A percentile compares a stretch with the other conserved stretches of the same genome.
phyloP scores from a whole-genome alignment of 2,113 vertebrate genomes.

The Ophthalmolycus amberensis region DNA sequence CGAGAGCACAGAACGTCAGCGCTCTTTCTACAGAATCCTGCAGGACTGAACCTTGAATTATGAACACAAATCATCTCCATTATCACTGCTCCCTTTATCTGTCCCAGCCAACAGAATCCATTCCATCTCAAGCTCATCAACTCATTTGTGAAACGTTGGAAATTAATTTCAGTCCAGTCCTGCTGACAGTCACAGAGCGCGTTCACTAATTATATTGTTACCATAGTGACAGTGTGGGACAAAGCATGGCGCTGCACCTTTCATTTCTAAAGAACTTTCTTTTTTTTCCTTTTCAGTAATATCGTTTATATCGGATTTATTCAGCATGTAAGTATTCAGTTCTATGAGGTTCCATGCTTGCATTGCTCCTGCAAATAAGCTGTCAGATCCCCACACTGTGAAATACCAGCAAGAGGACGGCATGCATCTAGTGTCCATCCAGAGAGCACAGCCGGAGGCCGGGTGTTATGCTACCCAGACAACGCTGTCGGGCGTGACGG shows the following conservation, averaged over 20 bases:
- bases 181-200: constrained; percentile 64
- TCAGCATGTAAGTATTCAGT: constrained; percentile 21
- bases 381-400: not conserved
- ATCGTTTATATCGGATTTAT: constrained; percentile 50
- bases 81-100: constrained; percentile 62
- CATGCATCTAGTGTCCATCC: not conserved
- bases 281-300: constrained; percentile 24
- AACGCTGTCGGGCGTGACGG: not conserved
- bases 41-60: constrained; percentile 24
- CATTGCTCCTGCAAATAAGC: not conserved
- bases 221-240: constrained; percentile 59
- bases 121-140: constrained; percentile 67
- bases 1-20: constrained; percentile 9
- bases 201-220: constrained; percentile 63
- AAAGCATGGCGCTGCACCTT: constrained; percentile 36
- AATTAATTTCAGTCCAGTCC: constrained; percentile 71
- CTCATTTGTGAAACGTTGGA: constrained; percentile 65
- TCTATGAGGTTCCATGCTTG: not conserved
- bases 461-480: not conserved
- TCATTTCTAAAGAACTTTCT: constrained; percentile 47
- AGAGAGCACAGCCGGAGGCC: not conserved
- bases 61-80: constrained; percentile 59
- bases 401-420: not conserved
- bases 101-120: constrained; percentile 51
- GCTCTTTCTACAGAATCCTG: constrained; percentile 26